Percentiles rank a stretch among this genome's conserved stretches.
These are phyloP conservation scores for Carassius gibelio DNA, from an alignment of 2,113 vertebrate species.

Conservation along the genomic window DNA sequence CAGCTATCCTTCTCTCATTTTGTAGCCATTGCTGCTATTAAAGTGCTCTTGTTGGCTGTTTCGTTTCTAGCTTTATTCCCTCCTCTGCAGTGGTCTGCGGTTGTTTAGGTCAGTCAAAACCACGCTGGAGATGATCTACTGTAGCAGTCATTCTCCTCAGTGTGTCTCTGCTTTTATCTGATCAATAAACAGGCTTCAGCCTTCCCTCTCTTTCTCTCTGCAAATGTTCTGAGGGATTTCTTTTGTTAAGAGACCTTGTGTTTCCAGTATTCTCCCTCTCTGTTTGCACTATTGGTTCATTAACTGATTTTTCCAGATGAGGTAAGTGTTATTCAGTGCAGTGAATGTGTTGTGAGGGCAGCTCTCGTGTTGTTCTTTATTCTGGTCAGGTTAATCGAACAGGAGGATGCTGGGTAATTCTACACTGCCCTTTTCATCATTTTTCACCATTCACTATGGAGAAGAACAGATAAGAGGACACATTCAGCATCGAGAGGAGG, in stretches of 20 bases:
- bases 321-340: constrained; percentile 38
- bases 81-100: constrained; percentile 30
- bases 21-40: constrained; percentile 16
- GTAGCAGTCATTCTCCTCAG: constrained; percentile 57
- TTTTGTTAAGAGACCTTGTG: constrained; percentile 25
- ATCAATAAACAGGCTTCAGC: constrained; percentile 67
- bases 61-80: constrained; percentile 50
- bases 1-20: constrained; percentile 6
- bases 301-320: constrained; percentile 32
- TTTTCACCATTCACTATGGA: constrained; percentile 9
- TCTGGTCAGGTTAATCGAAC: constrained; percentile 14
- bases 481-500: background rate
- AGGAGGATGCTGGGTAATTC: constrained; percentile 12
- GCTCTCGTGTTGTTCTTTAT: background rate
- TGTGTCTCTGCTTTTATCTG: constrained; percentile 62
- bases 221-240: constrained; percentile 20
- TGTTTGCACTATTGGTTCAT: constrained; percentile 35
- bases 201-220: constrained; percentile 17
- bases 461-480: background rate
- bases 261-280: constrained; percentile 21
- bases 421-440: background rate
- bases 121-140: constrained; percentile 49
- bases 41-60: constrained; percentile 27
- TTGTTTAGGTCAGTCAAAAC: constrained; percentile 51
- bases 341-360: constrained; percentile 5